phyloP scores from a whole-genome alignment of 2,888 invertebrate species.

The Drosophila kambysellisi region DNA sequence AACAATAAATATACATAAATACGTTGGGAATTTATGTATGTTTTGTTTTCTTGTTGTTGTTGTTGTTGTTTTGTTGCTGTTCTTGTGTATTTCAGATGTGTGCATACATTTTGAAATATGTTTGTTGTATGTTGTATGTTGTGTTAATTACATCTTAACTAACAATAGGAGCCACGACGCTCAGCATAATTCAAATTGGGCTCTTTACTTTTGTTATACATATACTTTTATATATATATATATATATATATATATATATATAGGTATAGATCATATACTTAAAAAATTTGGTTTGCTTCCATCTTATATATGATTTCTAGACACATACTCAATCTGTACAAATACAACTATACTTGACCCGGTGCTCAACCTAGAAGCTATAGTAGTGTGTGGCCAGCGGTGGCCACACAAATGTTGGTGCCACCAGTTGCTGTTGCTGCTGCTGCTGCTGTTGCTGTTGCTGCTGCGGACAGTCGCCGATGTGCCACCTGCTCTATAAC shows the following conservation, averaged over 20 bases:
- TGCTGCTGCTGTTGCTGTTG: constrained; percentile 25
- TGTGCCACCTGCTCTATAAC: constrained; percentile 84
- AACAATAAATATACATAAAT: constrained; percentile 78
- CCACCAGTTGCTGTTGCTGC: constrained; percentile 37
- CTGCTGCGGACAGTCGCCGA: constrained; percentile 46
- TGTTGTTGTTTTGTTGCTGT: constrained; percentile 37
- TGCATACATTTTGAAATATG: constrained; percentile 22
- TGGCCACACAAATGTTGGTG: constrained; percentile 60
- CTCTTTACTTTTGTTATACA: constrained; percentile 34
- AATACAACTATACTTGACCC: constrained; percentile 27
- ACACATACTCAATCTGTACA: constrained; percentile 31
- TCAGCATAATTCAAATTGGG: constrained; percentile 19
- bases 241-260: not conserved
- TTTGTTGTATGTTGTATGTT: constrained; percentile 11
- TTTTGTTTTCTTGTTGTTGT: constrained; percentile 46
- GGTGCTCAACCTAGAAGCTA: constrained; percentile 62
- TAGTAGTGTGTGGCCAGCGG: constrained; percentile 72
- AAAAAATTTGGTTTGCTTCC: constrained; percentile 49
- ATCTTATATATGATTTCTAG: constrained; percentile 18
- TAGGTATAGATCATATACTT: constrained; percentile 20
- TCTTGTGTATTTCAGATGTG: constrained; percentile 31
- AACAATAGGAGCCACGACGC: constrained; percentile 51
- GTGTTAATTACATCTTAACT: constrained; percentile 66
- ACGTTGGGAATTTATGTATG: constrained; percentile 45
- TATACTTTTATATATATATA: constrained; percentile 6